Base-by-base conservation (phyloP, 2,113 vertebrate species). In the Parus major region DNA sequence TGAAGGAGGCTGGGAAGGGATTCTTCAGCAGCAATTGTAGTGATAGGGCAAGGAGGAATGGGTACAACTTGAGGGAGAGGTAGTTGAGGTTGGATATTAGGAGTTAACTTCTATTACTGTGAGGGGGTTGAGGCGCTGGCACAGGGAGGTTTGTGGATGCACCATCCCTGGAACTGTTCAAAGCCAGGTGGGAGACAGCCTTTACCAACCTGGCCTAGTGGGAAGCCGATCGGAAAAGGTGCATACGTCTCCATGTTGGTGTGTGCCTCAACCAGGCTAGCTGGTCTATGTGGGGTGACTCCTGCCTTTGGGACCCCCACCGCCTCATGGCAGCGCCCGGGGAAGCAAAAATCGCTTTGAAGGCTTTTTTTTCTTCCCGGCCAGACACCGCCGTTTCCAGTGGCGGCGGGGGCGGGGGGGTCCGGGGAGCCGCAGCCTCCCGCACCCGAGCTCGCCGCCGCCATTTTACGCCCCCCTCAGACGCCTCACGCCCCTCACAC, bases 381-480 rank as follows among this genome's bases (percentile, higher is more conserved):
- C 7, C 16, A 6, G 14, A 15, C 28, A 24, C 11, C 0, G 28
- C 21, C 5, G 9, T 8, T 18, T 4, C 1, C 7, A 27, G 44
- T 14, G 14, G 46, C 23, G 14, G 46, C 2, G 8, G 12, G 10
- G 8, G 11, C 28, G 2, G 6, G 1, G 10, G 1, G 10, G 8
- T 23, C 12, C 7, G 2, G 5, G 13, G 3, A 42, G 12, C 27
- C 1, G 3, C 21, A 0, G 0, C 39, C 39, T 39, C 39, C 3
- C 8, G 2, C 0, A 0, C 7, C 19, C 0, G 1, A 3, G 1
- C 9, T 3, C 3, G 0, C 3, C 0, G 29, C 49, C 42, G 55
- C 65, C 64, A 72, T 66, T 10, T 29, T 8, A 1, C 11, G 5
- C 10, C 49, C 15, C 25, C 12, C 10, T 21, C 61, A 63, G 27